Evolutionary conservation across 2,888 invertebrate genomes (phyloP).

Genomic region (Zelleria hepariella): DNA sequence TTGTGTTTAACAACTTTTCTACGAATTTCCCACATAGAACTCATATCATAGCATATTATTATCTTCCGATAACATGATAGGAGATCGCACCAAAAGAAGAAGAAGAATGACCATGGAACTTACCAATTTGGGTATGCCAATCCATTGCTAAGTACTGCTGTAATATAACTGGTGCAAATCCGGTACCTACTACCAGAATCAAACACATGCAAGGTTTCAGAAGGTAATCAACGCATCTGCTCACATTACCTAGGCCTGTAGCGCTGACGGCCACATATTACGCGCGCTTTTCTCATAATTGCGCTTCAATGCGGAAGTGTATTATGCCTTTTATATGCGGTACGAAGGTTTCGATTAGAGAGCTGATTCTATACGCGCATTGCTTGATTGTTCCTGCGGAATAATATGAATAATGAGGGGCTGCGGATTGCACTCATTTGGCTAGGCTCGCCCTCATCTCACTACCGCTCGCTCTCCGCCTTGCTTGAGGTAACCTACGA

Average conservation of each 20-base stretch:
- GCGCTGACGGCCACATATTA: slow-evolving; percentile 19
- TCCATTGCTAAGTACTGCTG: no score
- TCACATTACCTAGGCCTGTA: slow-evolving; percentile 8
- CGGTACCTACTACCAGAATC: no score
- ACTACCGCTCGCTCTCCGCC: neutral
- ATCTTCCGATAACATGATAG: no score
- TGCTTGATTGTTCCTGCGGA: slow-evolving; percentile 17
- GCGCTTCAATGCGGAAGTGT: slow-evolving; percentile 48
- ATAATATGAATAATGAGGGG: slow-evolving; percentile 38
- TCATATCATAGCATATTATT: no score
- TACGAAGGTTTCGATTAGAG: slow-evolving; percentile 48
- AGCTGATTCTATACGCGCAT: slow-evolving; percentile 7
- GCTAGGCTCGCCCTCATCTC: neutral
- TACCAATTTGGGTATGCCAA: no score
- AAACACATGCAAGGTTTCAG: no score
- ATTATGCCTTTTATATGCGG: slow-evolving; percentile 43
- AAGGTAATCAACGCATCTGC: neutral
- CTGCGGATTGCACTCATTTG: slow-evolving; percentile 37
- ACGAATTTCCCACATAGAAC: no score
- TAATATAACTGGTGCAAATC: no score
- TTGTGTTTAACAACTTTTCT: no score
- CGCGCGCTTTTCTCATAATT: slow-evolving; percentile 33
- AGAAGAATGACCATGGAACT: no score
- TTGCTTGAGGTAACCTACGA: no score
- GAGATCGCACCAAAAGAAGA: no score